A percentile compares a stretch with the other conserved stretches of the same genome.
Conservation (phyloP, 2,888 invertebrate genomes). For the Tetragonula carbonaria region DNA sequence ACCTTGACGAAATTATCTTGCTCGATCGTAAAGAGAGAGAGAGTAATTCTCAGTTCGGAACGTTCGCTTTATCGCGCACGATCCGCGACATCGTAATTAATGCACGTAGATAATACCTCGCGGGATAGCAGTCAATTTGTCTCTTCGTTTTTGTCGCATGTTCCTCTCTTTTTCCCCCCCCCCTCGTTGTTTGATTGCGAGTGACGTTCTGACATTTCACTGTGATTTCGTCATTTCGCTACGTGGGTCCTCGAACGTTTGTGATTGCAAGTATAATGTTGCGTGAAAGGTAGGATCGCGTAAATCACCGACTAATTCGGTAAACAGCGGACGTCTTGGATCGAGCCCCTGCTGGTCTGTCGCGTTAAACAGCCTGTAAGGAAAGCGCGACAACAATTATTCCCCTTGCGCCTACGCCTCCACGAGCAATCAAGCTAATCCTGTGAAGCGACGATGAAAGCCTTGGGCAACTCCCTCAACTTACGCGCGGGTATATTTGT, state of each 20-base stretch:
- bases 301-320: constrained; percentile 59
- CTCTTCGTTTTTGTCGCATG: not conserved
- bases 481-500: constrained; percentile 29
- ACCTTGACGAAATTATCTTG: not conserved
- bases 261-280: not conserved
- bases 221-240: constrained; percentile 1
- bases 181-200: too few species aligned
- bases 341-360: constrained; percentile 54
- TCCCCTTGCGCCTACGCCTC: constrained; percentile 67
- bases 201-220: not conserved
- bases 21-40: not conserved
- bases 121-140: constrained; percentile 25
- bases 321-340: constrained; percentile 64
- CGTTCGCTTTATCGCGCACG: not conserved
- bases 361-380: constrained; percentile 75
- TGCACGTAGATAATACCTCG: not conserved
- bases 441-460: constrained; percentile 63
- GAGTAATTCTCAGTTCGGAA: constrained; percentile 9
- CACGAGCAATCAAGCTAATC: constrained; percentile 70
- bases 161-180: not conserved
- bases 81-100: constrained; percentile 1
- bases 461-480: constrained; percentile 16
- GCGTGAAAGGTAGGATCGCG: not conserved
- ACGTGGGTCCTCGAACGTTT: not conserved
- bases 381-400: constrained; percentile 64